A percentile compares a stretch with the other conserved stretches of the same genome.
Conservation (phyloP, 2,888 invertebrate species). For the Apomyelois bistriatella region DNA sequence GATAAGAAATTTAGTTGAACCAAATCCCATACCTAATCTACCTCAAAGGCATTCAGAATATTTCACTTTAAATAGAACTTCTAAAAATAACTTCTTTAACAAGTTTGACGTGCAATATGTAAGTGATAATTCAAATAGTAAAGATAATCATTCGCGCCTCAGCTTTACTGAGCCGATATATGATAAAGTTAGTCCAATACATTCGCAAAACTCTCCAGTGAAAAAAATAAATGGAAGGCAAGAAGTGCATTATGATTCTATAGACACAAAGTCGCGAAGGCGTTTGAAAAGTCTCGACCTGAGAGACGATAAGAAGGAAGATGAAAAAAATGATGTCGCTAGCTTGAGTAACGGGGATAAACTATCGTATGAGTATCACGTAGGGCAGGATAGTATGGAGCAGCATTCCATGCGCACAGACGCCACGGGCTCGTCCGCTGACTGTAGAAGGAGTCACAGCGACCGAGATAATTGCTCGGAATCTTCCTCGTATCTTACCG, state of each 20-base stretch:
- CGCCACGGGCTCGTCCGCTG: conserved; percentile 62
- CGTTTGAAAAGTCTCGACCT: conserved; percentile 69
- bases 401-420: conserved; percentile 71
- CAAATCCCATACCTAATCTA: conserved; percentile 61
- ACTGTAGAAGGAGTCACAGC: conserved; percentile 70
- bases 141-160: conserved; percentile 53
- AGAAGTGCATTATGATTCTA: conserved; percentile 72
- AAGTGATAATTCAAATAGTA: conserved; percentile 40
- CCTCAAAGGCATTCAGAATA: conserved; percentile 76
- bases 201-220: conserved; percentile 61
- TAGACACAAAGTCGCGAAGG: conserved; percentile 70
- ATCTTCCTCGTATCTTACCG: conserved; percentile 72
- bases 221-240: conserved; percentile 51
- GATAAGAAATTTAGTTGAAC: conserved; percentile 69
- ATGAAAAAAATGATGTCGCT: conserved; percentile 56
- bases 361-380: conserved; percentile 58
- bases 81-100: conserved; percentile 64
- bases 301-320: conserved; percentile 45
- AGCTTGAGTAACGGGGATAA: conserved; percentile 66
- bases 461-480: conserved; percentile 77
- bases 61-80: conserved; percentile 69
- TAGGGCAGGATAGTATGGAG: conserved; percentile 62
- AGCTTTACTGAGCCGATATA: conserved; percentile 73
- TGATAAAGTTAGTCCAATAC: conserved; percentile 68
- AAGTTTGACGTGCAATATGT: conserved; percentile 64